These are phyloP conservation scores for Protophormia terraenovae DNA, from an alignment of 2,888 invertebrate species.

Conservation along the genomic window DNA sequence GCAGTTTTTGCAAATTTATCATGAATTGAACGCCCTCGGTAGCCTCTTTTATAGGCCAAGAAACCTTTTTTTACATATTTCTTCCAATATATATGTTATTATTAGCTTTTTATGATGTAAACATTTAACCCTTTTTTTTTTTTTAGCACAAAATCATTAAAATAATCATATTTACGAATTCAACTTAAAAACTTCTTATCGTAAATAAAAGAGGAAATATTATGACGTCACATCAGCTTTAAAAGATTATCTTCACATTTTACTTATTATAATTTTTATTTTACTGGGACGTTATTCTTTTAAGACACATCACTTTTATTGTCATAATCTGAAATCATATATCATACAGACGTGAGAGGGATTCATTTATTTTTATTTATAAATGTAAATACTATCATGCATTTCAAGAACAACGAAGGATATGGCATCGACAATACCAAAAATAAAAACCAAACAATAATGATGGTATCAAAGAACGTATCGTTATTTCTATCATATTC, in stretches of 20 bases:
- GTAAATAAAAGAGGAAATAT: too few species aligned
- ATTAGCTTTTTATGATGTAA: too few species aligned
- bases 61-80: too few species aligned
- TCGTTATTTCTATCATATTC: neutral
- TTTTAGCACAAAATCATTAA: too few species aligned
- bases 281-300: neutral
- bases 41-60: too few species aligned
- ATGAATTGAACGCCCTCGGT: too few species aligned
- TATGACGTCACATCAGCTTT: too few species aligned
- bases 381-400: neutral
- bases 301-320: constrained; percentile 51
- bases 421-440: neutral
- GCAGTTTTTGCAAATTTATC: too few species aligned
- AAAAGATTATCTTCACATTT: neutral
- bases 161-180: too few species aligned
- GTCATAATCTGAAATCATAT: constrained; percentile 47
- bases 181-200: too few species aligned
- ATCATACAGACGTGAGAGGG: constrained; percentile 11
- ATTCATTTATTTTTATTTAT: constrained; percentile 20
- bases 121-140: too few species aligned
- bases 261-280: neutral
- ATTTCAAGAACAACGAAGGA: neutral
- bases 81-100: too few species aligned
- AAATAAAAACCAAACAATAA: neutral
- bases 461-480: constrained; percentile 5